phyloP scores from a whole-genome alignment of 2,888 invertebrate genomes.

The Aspidiotus rigidus region DNA sequence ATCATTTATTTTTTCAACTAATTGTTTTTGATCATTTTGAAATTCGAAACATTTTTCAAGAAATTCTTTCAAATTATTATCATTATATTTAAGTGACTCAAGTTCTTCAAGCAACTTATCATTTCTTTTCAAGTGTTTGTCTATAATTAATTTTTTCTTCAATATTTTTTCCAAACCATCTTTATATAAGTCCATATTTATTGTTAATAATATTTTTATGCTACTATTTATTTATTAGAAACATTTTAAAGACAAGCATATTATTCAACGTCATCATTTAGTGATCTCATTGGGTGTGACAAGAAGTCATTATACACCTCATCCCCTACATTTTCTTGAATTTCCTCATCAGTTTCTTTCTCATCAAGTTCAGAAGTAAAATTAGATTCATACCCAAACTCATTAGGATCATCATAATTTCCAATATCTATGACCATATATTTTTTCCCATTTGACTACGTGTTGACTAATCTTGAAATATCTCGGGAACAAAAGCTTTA shows the following conservation, averaged over 20 bases:
- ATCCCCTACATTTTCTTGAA: slow-evolving; percentile 15
- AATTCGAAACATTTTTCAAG: too few species aligned
- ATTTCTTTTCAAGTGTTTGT: slow-evolving; percentile 13
- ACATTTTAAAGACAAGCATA: slow-evolving; percentile 13
- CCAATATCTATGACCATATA: too few species aligned
- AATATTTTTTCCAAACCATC: not conserved
- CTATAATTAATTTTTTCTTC: slow-evolving; percentile 11
- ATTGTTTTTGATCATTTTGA: too few species aligned
- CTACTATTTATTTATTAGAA: slow-evolving; percentile 9
- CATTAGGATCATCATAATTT: too few species aligned
- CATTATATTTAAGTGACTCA: slow-evolving; percentile 10
- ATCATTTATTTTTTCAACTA: too few species aligned
- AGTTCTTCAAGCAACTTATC: slow-evolving; percentile 9
- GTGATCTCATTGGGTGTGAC: slow-evolving; percentile 8
- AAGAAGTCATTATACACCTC: slow-evolving; percentile 11
- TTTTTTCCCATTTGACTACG: too few species aligned
- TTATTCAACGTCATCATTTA: slow-evolving; percentile 3
- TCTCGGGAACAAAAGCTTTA: too few species aligned
- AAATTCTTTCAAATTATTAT: too few species aligned
- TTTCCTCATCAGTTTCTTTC: too few species aligned
- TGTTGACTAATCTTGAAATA: too few species aligned
- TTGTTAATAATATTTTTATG: slow-evolving; percentile 1
- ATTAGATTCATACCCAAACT: slow-evolving; percentile 12
- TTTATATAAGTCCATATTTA: slow-evolving; percentile 1
- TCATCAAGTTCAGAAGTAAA: slow-evolving; percentile 14